These are phyloP conservation scores for Clarias batrachus DNA, from an alignment of 2,113 vertebrate genomes.

Conservation along the genomic window DNA sequence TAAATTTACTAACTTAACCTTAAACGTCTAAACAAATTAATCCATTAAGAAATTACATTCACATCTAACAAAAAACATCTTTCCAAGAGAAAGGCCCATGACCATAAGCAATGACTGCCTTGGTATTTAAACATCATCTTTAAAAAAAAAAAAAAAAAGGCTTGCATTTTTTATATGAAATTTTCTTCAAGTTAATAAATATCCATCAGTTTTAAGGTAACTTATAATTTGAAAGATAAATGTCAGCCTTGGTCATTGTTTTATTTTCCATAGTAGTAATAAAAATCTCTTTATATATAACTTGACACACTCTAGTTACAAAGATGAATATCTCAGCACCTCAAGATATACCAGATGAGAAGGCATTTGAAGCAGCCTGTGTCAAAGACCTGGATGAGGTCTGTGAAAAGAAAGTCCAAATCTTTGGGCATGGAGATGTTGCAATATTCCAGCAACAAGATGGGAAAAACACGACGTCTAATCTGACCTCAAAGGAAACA, in stretches of 20 bases:
- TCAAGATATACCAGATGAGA: constrained; percentile 64
- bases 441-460: constrained; percentile 54
- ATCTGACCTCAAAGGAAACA: constrained; percentile 62
- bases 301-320: constrained; percentile 70
- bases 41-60: constrained; percentile 29
- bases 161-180: not conserved
- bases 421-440: constrained; percentile 30
- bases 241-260: constrained; percentile 27
- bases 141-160: not conserved
- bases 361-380: constrained; percentile 63
- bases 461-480: constrained; percentile 55
- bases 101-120: constrained; percentile 19
- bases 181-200: not conserved
- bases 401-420: constrained; percentile 31
- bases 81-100: constrained; percentile 19
- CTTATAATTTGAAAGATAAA: not conserved
- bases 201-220: not conserved
- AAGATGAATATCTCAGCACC: constrained; percentile 65
- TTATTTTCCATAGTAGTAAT: constrained; percentile 62
- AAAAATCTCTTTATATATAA: constrained; percentile 68
- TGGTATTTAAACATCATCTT: constrained; percentile 2
- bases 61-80: constrained; percentile 48
- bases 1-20: constrained; percentile 42
- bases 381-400: constrained; percentile 62
- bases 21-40: constrained; percentile 30